Conservation (phyloP, 2,797 vertebrate species). For the Acanthis flammea region DNA sequence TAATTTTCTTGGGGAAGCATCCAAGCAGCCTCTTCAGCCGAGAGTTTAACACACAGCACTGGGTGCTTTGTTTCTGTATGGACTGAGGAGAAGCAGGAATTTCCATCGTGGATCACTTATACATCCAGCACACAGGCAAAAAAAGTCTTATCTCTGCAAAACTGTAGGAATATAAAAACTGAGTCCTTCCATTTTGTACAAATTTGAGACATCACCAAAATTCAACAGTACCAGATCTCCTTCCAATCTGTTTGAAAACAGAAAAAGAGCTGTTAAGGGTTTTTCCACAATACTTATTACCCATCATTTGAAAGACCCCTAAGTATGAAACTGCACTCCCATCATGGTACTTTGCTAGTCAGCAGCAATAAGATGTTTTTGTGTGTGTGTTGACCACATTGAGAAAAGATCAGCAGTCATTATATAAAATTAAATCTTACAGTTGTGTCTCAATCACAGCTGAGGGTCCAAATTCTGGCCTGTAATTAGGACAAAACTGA, state of each 20-base stretch:
- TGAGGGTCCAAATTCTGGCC: neutral
- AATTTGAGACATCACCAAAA: neutral
- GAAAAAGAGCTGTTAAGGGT: neutral
- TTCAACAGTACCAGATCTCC: neutral
- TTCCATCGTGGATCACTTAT: neutral
- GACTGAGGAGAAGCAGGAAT: neutral
- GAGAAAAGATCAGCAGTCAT: neutral
- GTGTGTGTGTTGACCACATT: accelerated
- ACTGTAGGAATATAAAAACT: accelerated
- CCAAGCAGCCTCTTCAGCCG: neutral
- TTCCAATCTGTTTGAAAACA: neutral
- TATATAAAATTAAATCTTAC: neutral
- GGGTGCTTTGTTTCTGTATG: neutral
- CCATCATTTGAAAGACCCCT: neutral
- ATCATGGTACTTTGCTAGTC: neutral
- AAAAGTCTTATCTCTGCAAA: neutral
- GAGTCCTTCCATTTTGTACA: neutral
- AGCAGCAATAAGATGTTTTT: neutral
- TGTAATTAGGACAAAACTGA: neutral
- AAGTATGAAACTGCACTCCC: neutral
- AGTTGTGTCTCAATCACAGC: neutral
- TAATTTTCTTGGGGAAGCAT: neutral
- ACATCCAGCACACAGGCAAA: neutral
- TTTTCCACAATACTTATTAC: neutral
- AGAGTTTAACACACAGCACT: neutral